Conservation (phyloP, 2,113 vertebrate species). For the Tinamus guttatus region DNA sequence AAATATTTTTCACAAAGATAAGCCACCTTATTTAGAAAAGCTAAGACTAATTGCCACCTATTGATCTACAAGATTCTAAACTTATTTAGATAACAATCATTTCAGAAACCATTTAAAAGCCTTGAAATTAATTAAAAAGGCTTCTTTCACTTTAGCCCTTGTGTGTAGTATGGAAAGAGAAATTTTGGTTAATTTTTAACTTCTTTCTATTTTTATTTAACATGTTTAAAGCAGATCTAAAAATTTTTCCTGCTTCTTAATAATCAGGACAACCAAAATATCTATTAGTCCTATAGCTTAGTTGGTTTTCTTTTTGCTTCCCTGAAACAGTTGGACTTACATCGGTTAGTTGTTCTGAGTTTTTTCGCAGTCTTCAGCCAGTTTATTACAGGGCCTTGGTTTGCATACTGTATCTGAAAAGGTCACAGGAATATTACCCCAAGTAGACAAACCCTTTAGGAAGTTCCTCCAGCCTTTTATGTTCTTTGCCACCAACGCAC, state of each 20-base stretch:
- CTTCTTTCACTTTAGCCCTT: background rate
- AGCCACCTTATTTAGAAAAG: background rate
- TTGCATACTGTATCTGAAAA: background rate
- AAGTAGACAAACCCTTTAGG: background rate
- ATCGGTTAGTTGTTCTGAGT: conserved; percentile 23
- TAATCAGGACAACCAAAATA: background rate
- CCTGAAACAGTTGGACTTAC: background rate
- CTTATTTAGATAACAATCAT: background rate
- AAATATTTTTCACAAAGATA: background rate
- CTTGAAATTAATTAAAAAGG: background rate
- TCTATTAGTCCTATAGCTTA: background rate
- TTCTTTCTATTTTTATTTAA: background rate
- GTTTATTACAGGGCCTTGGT: background rate
- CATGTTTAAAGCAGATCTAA: background rate
- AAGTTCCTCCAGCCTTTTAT: conserved; percentile 10
- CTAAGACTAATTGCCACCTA: background rate
- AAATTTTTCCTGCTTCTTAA: background rate
- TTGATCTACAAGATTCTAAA: background rate
- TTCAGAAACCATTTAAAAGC: background rate
- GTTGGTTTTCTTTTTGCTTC: background rate
- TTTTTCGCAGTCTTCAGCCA: background rate
- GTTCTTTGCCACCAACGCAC: background rate
- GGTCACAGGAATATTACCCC: background rate
- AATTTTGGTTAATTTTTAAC: background rate
- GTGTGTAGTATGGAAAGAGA: background rate